phyloP scores from a whole-genome alignment of 2,888 invertebrate genomes.

The Nematopogon swammerdamellus region DNA sequence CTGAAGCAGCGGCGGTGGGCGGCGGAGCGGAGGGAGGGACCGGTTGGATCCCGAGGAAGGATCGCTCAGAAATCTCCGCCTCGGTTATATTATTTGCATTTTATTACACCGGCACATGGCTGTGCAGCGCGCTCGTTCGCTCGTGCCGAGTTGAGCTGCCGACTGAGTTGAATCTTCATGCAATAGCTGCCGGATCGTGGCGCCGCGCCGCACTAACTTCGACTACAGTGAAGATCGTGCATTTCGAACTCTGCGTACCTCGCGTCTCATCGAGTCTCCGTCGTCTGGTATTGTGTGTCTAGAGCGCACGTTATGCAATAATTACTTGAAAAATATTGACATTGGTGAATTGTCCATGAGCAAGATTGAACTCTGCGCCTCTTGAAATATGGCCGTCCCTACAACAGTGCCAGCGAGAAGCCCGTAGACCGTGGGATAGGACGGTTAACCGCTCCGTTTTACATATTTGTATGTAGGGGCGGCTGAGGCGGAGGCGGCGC shows the following conservation, averaged over 20 bases:
- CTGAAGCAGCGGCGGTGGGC: no score
- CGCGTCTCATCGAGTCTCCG: no score
- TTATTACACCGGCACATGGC: neutral
- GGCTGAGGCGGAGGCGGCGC: no score
- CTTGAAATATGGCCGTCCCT: neutral
- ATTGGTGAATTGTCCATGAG: neutral
- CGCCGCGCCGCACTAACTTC: no score
- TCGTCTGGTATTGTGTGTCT: neutral
- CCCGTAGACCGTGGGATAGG: neutral
- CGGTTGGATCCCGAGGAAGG: neutral
- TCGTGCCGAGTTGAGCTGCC: no score
- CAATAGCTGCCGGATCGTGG: no score
- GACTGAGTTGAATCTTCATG: neutral
- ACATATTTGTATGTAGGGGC: neutral
- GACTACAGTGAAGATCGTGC: neutral
- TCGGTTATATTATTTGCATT: neutral
- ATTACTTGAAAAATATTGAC: no score
- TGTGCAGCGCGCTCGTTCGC: neutral
- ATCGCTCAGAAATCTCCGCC: neutral
- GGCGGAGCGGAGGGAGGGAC: neutral
- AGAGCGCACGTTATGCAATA: neutral
- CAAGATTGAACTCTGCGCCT: neutral
- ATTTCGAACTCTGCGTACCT: neutral
- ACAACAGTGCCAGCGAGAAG: neutral
- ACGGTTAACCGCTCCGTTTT: neutral